phyloP scores from a whole-genome alignment of 2,797 vertebrate genomes.

The Neosilurus hyrtlii region DNA sequence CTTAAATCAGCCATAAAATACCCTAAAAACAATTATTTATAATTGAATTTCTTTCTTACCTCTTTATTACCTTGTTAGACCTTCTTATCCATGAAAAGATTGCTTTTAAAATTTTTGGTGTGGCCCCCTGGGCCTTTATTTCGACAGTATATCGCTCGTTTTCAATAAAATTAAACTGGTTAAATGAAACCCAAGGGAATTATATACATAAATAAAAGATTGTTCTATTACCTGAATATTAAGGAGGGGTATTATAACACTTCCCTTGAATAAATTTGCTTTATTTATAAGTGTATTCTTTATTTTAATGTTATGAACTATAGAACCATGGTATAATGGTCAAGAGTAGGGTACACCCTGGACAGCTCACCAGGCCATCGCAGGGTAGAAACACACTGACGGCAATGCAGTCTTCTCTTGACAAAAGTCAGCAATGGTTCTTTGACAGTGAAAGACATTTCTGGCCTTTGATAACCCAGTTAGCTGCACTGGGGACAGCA shows the following conservation, averaged over 20 bases:
- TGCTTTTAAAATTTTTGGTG: conserved; percentile 2
- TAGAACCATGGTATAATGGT: background rate
- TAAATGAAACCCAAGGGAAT: conserved; percentile 4
- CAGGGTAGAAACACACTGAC: too few relatives aligned
- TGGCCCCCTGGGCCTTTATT: background rate
- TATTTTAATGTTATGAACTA: background rate
- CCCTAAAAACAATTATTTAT: background rate
- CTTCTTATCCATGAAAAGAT: background rate
- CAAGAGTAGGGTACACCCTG: too few relatives aligned
- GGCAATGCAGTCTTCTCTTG: too few relatives aligned
- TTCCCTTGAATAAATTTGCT: background rate
- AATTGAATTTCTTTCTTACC: background rate
- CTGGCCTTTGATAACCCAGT: too few relatives aligned
- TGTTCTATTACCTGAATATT: too few relatives aligned
- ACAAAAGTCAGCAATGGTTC: too few relatives aligned
- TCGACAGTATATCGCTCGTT: background rate
- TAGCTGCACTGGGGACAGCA: too few relatives aligned
- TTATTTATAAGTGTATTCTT: background rate
- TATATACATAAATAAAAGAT: conserved; percentile 1
- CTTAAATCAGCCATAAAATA: background rate
- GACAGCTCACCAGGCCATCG: too few relatives aligned
- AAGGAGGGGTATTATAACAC: background rate
- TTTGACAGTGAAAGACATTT: too few relatives aligned
- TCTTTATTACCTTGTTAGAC: background rate
- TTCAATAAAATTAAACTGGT: background rate